Percentiles rank a stretch among this genome's conserved stretches.
phyloP scores from a whole-genome alignment of 1,140 invertebrate species.

The Drosophila parabipectinata region DNA sequence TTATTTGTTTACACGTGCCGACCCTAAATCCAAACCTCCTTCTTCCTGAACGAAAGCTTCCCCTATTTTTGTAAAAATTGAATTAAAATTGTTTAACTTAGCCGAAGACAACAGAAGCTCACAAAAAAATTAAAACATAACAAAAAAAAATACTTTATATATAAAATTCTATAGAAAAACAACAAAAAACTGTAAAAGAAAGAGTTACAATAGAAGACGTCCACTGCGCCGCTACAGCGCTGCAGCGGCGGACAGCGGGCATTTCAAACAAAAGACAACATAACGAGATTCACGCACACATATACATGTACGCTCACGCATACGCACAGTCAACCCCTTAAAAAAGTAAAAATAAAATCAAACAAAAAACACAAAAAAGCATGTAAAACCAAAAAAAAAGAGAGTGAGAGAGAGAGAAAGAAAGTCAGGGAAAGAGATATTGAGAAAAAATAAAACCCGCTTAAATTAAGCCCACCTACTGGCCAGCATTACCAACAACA shows the following conservation, averaged over 20 bases:
- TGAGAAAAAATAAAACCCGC: conserved; percentile 81
- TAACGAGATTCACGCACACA: conserved; percentile 75
- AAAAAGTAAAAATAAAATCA: conserved; percentile 65
- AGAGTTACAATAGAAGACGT: conserved; percentile 60
- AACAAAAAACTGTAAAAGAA: conserved; percentile 32
- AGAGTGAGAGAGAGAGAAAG: conserved; percentile 27
- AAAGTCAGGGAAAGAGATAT: conserved; percentile 27
- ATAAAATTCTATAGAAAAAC: conserved; percentile 44
- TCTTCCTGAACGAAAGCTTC: conserved; percentile 49
- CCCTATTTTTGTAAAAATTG: conserved; percentile 73
- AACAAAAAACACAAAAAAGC: conserved; percentile 70
- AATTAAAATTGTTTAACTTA: conserved; percentile 78
- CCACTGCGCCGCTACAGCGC: conserved; percentile 44
- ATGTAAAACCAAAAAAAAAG: conserved; percentile 56
- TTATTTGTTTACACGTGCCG: conserved; percentile 8
- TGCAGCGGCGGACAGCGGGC: conserved; percentile 53
- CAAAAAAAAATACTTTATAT: conserved; percentile 65
- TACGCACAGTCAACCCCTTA: conserved; percentile 15
- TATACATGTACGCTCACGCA: conserved; percentile 24
- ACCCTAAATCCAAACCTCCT: background rate
- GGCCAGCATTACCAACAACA: conserved; percentile 53
- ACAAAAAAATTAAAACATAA: conserved; percentile 22
- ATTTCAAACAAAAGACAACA: conserved; percentile 79
- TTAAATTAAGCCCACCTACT: conserved; percentile 80
- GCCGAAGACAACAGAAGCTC: conserved; percentile 17